Conservation (phyloP, 1,140 invertebrate species). For the Trachymyrmex cornetzi region DNA sequence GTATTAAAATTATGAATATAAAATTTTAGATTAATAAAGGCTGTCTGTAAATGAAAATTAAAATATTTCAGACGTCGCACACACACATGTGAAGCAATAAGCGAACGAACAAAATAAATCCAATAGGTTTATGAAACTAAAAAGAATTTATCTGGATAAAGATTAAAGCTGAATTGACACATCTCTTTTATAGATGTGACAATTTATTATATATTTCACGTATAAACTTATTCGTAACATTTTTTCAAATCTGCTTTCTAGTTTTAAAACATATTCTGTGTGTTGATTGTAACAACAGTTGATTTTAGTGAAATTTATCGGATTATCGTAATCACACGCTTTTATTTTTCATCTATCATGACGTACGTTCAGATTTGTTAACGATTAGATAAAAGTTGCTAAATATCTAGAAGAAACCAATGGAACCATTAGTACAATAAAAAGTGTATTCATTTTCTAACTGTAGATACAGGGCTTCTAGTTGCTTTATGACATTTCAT, state of each 20-base stretch:
- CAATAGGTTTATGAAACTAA: constrained; percentile 21
- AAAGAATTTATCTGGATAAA: constrained; percentile 18
- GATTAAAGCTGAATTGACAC: constrained; percentile 42
- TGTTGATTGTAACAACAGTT: background rate
- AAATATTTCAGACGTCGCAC: constrained; percentile 26
- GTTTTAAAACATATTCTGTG: background rate
- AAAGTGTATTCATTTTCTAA: constrained; percentile 5
- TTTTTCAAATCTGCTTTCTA: background rate
- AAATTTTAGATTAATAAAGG: background rate
- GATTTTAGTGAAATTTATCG: background rate
- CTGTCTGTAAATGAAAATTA: background rate
- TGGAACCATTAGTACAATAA: background rate
- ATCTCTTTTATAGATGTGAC: constrained; percentile 24
- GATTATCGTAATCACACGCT: background rate
- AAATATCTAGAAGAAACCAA: constrained; percentile 7
- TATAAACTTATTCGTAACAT: constrained; percentile 3
- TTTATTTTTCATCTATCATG: background rate
- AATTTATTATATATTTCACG: constrained; percentile 32
- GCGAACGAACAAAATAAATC: constrained; percentile 25
- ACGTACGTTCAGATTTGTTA: background rate
- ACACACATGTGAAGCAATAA: background rate
- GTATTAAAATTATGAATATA: constrained; percentile 20
- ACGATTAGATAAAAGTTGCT: background rate
- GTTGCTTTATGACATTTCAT: background rate
- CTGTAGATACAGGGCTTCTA: background rate